Conservation (phyloP, 2,797 vertebrate genomes). For the Podarcis siculus region DNA sequence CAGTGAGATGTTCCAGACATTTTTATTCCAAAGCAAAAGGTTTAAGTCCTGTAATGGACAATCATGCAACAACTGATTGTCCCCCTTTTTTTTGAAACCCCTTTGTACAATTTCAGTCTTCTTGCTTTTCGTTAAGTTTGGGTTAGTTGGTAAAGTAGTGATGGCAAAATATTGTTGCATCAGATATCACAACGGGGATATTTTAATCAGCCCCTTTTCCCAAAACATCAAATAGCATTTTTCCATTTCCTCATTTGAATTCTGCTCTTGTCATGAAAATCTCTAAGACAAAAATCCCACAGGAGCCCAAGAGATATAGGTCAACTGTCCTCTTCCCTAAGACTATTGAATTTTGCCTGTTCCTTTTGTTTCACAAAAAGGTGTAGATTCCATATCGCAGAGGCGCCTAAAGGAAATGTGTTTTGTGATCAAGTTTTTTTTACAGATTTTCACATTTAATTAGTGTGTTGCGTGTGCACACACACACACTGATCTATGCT, state of each 20-base stretch:
- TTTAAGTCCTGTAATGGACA: no score
- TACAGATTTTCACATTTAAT: constrained; percentile 3
- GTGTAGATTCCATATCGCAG: not conserved
- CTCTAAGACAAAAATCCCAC: not conserved
- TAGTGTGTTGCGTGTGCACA: not conserved
- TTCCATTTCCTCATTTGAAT: not conserved
- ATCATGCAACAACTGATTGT: no score
- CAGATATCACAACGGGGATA: not conserved
- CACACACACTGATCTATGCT: not conserved
- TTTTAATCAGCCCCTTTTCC: not conserved
- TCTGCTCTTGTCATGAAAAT: not conserved
- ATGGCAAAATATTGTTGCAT: not conserved
- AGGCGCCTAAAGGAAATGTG: not conserved
- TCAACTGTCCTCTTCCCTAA: constrained; percentile 19
- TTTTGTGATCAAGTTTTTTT: constrained; percentile 11
- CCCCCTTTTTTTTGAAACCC: not conserved
- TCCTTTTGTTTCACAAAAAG: constrained; percentile 22
- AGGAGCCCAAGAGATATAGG: not conserved
- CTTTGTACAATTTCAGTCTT: not conserved
- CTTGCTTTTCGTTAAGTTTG: constrained; percentile 10
- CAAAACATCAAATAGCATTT: not conserved
- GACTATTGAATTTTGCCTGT: constrained; percentile 34
- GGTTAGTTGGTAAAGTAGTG: not conserved
- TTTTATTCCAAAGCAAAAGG: no score
- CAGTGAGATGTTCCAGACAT: no score